Percentiles rank a stretch among this genome's conserved stretches.
phyloP scores from a whole-genome alignment of 2,113 vertebrate species.

The Lophura nycthemera region DNA sequence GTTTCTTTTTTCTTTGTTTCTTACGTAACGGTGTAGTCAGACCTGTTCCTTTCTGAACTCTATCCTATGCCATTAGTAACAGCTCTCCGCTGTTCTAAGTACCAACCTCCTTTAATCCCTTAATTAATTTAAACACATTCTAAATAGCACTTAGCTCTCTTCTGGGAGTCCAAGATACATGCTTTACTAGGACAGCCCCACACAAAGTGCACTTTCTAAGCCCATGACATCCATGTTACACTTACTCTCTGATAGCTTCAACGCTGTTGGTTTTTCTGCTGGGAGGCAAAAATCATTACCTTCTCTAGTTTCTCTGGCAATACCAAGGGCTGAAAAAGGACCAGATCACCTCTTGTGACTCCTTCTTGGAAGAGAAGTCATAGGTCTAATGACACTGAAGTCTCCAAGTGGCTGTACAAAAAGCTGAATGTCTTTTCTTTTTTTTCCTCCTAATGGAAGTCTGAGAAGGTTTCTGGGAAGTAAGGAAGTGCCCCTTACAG shows the following conservation, averaged over 20 bases:
- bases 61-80: constrained; percentile 17
- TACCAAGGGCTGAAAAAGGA: neutral
- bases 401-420: neutral
- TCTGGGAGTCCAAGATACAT: neutral
- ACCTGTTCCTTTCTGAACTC: constrained; percentile 1
- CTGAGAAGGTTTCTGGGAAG: constrained; percentile 7
- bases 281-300: neutral
- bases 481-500: neutral
- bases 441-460: neutral
- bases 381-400: neutral
- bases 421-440: neutral
- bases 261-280: neutral
- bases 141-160: constrained; percentile 36
- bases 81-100: constrained; percentile 22
- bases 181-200: neutral
- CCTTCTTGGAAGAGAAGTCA: neutral
- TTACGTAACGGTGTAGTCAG: neutral
- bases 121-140: constrained; percentile 56
- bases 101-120: constrained; percentile 37
- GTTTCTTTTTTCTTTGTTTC: neutral
- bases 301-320: neutral
- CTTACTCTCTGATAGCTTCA: neutral
- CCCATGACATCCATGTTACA: accelerated
- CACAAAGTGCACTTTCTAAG: neutral
- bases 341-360: neutral